Evolutionary conservation across 2,113 vertebrate genomes (phyloP).

Genomic region (Paramormyrops kingsleyae): DNA sequence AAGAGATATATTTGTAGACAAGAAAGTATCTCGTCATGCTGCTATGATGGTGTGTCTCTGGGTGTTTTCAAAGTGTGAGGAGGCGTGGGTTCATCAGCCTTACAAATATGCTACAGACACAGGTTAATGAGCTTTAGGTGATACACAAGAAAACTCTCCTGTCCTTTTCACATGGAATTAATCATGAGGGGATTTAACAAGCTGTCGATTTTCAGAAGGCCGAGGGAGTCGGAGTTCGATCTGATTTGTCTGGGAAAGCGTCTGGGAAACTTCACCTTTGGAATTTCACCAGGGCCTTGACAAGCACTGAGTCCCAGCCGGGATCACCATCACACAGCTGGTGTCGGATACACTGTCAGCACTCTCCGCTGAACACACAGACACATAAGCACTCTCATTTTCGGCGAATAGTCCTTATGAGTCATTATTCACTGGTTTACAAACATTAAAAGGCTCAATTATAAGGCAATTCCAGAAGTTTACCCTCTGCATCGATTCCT

Average conservation of each 20-base stretch:
- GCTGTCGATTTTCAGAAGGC: not conserved
- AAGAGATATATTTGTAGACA: not conserved
- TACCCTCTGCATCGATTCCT: not conserved
- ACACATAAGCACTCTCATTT: not conserved
- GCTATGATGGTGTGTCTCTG: not conserved
- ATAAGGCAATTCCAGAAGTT: constrained; percentile 2
- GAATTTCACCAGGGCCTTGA: not conserved
- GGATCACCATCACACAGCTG: not conserved
- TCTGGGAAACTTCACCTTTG: not conserved
- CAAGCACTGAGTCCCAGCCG: not conserved
- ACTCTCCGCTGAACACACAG: not conserved
- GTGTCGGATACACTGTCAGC: not conserved
- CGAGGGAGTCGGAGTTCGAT: not conserved
- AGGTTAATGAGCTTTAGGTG: not conserved
- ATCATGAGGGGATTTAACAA: not conserved
- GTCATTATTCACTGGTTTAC: not conserved
- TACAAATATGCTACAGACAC: not conserved
- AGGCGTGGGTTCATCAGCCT: not conserved
- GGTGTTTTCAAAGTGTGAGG: not conserved
- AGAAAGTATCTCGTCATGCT: not conserved
- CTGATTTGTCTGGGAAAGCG: not conserved
- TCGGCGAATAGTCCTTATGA: not conserved
- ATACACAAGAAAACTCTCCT: not conserved
- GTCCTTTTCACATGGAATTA: not conserved
- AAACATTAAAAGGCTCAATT: constrained; percentile 2